Percentiles rank a stretch among this genome's conserved stretches.
Conservation (phyloP, 2,797 vertebrate genomes). For the Megaceryle alcyon region DNA sequence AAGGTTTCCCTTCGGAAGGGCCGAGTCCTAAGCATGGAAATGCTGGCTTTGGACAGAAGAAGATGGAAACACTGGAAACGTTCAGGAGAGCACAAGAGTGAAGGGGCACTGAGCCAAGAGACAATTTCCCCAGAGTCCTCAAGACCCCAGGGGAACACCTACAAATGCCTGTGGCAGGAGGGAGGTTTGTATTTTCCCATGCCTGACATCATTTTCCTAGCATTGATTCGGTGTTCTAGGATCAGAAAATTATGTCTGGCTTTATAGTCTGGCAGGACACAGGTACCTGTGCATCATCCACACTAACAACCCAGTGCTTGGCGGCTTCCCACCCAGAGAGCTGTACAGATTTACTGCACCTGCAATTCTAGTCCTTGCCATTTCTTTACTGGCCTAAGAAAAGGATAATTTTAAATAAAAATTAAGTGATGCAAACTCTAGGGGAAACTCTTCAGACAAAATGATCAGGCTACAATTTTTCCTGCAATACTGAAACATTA, state of each 20-base stretch:
- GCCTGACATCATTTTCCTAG: not conserved
- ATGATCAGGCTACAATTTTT: not conserved
- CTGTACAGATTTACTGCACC: not conserved
- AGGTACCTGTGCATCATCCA: not conserved
- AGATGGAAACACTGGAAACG: not conserved
- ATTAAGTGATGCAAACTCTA: not conserved
- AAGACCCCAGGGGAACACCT: not conserved
- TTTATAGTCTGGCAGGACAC: not conserved
- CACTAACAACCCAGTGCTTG: not conserved
- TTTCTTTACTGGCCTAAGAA: not conserved
- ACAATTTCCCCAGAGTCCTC: not conserved
- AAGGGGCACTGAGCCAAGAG: not conserved
- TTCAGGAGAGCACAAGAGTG: not conserved
- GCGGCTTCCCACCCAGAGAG: not conserved
- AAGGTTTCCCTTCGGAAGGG: not conserved
- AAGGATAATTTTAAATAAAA: slow-evolving; percentile 2
- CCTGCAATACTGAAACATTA: not conserved
- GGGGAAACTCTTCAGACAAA: not conserved
- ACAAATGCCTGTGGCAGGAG: not conserved
- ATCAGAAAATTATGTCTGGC: not conserved
- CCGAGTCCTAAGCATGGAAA: not conserved
- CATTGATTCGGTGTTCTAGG: not conserved
- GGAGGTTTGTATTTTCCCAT: not conserved
- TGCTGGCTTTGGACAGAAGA: not conserved
- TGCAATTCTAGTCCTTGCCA: not conserved